These are phyloP conservation scores for Gallirallus australis DNA, from an alignment of 2,797 vertebrate genomes.

Conservation along the genomic window DNA sequence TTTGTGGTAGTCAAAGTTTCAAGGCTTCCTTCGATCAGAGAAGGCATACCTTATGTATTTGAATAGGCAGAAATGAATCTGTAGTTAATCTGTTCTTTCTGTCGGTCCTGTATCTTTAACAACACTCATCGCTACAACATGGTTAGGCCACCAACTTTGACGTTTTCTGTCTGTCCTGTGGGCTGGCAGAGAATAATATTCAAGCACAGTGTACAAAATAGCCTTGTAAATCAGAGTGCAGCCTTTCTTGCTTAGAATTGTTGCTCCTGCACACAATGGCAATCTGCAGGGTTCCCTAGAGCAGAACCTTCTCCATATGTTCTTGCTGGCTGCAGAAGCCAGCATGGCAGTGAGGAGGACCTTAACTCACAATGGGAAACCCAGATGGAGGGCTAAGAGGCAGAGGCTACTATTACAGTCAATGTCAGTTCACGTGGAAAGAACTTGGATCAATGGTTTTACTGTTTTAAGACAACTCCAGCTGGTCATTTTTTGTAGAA, in stretches of 20 bases:
- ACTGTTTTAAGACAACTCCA: background rate
- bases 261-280: background rate
- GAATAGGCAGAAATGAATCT: background rate
- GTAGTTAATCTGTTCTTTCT: background rate
- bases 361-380: background rate
- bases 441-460: background rate
- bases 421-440: background rate
- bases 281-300: background rate
- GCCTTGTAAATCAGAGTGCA: background rate
- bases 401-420: background rate
- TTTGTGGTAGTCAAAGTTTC: background rate
- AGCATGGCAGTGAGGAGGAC: background rate
- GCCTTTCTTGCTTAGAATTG: background rate
- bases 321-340: background rate
- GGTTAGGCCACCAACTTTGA: background rate
- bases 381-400: background rate
- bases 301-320: background rate
- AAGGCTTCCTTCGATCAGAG: background rate
- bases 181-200: background rate
- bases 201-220: background rate
- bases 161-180: background rate
- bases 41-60: background rate
- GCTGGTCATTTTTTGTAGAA: background rate
- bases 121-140: background rate
- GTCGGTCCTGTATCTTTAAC: background rate